Conservation (phyloP, 1,140 invertebrate species). For the Hylaeus anthracinus region DNA sequence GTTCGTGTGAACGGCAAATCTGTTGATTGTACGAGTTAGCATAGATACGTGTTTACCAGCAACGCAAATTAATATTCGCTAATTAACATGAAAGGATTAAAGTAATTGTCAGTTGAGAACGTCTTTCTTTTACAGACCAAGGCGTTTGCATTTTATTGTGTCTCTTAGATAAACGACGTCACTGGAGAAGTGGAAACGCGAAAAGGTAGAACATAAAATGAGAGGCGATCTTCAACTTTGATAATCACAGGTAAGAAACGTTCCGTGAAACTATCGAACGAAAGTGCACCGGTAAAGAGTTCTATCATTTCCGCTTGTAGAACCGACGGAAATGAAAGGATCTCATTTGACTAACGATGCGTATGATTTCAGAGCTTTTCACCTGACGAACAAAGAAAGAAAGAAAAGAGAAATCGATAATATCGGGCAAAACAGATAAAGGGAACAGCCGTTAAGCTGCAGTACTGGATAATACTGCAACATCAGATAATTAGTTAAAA, state of each 20-base stretch:
- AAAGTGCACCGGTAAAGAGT: slow-evolving; percentile 20
- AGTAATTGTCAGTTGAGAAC: not conserved
- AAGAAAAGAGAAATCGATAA: slow-evolving; percentile 25
- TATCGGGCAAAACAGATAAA: slow-evolving; percentile 41
- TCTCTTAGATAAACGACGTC: not conserved
- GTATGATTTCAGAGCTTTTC: slow-evolving; percentile 46
- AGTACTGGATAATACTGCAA: not conserved
- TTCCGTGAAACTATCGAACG: slow-evolving; percentile 12
- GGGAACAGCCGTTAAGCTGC: slow-evolving; percentile 26
- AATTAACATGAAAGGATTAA: not conserved
- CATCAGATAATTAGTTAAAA: not conserved
- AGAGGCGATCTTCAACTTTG: not conserved
- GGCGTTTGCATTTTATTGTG: not conserved
- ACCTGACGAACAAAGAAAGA: slow-evolving; percentile 33
- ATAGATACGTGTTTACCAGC: not conserved
- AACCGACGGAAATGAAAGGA: slow-evolving; percentile 36
- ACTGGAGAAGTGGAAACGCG: not conserved
- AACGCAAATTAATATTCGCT: not conserved
- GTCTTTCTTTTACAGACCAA: not conserved
- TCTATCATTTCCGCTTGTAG: slow-evolving; percentile 17
- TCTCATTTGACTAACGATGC: slow-evolving; percentile 54
- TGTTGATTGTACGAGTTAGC: not conserved
- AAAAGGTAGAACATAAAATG: not conserved
- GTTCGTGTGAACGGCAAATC: not conserved
- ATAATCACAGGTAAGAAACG: slow-evolving; percentile 27